Evolutionary conservation across 2,113 vertebrate species (phyloP), one percentile per base, ranked within the genome.

Genomic region (Fulica atra): DNA sequence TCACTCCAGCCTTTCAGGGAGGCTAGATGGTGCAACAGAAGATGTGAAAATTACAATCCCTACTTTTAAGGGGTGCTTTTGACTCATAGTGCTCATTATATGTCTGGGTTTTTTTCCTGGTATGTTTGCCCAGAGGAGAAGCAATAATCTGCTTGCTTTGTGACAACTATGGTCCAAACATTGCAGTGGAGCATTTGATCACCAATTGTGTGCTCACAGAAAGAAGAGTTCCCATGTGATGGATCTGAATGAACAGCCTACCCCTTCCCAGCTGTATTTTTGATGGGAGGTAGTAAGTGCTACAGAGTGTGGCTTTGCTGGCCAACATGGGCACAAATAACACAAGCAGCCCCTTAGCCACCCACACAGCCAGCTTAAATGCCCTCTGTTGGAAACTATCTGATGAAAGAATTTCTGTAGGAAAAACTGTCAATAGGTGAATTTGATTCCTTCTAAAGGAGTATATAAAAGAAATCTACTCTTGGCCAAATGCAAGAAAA

Each of bases 401-500:
- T 9, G 44, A 69, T 51, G 50, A 95, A 87, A 92, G 56, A 42
- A 59, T n/a, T 70, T 59, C 17, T 85, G 35, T 16, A 60, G 64
- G 20, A 50, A 74, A 71, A 74, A 10, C 8, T 40, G 19, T 54
- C 78, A 38, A 40, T 5, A 84, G 74, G 77, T 65, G 38, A 61
- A 84, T 81, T 44, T 0, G 16, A 68, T 82, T 80, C 66, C n/a
- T 48, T 94, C 76, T 57, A 51, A n/a, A 51, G 18, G 13, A n/a
- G 26, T 70, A 7, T 71, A 57, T 56, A 48, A 86, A 89, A 86
- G 88, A 80, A 95, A 93, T 48, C 50, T 57, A 69, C 44, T 84
- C 21, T 90, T 76, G 66, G 13, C 64, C 50, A 86, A 96, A 91
- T 77, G 69, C 36, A 77, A 84, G 88, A 36, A 93, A 95, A 97